phyloP scores from a whole-genome alignment of 2,113 vertebrate genomes.

The Bubalus kerabau region DNA sequence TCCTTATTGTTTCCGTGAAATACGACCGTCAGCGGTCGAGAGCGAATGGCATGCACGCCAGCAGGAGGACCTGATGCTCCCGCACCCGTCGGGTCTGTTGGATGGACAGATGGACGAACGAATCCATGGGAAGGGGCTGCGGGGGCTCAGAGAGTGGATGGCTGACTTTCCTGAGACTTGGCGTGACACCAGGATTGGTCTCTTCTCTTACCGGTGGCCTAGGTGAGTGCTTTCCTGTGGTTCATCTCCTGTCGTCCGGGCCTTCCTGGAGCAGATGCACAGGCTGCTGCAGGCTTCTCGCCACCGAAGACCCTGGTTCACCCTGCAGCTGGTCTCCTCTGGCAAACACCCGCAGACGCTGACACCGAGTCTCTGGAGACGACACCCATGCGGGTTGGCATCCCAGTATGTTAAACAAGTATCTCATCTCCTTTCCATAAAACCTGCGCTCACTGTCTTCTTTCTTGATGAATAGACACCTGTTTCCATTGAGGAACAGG shows the following conservation, averaged over 20 bases:
- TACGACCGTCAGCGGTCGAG: conserved; percentile 84
- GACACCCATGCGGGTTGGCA: accelerated
- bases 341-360: accelerated
- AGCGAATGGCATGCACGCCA: background rate
- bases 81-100: background rate
- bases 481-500: background rate
- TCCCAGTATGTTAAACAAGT: background rate
- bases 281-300: background rate
- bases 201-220: background rate
- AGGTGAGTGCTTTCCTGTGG: conserved; percentile 72
- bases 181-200: conserved; percentile 7
- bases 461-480: background rate
- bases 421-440: background rate
- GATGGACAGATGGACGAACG: background rate
- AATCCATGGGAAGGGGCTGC: background rate
- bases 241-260: background rate
- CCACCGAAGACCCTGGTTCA: background rate
- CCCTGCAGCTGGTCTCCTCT: background rate
- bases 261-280: background rate
- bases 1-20: conserved; percentile 92
- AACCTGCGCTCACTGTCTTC: background rate
- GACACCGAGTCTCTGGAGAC: accelerated
- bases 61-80: conserved; percentile 68
- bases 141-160: background rate
- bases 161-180: background rate